phyloP scores from a whole-genome alignment of 2,113 vertebrate species.

The Deroptyus accipitrinus region DNA sequence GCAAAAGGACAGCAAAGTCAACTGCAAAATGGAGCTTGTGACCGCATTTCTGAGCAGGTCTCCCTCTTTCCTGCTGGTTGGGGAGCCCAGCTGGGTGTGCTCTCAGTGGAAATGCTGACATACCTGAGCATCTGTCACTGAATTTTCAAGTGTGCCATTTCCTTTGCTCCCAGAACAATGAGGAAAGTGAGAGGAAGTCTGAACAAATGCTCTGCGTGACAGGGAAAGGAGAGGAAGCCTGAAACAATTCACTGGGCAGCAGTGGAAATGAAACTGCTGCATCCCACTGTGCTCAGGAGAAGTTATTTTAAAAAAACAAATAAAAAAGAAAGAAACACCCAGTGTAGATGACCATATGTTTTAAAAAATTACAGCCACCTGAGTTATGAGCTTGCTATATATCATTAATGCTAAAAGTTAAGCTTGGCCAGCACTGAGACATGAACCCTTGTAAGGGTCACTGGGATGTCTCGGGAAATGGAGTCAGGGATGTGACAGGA shows the following conservation, averaged over 20 bases:
- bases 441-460: not conserved
- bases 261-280: conserved; percentile 8
- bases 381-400: not conserved
- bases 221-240: conserved; percentile 36
- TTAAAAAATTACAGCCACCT: not conserved
- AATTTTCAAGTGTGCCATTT: conserved; percentile 15
- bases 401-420: not conserved
- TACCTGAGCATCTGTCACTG: conserved; percentile 1
- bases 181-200: conserved; percentile 64
- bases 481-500: not conserved
- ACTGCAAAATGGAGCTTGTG: not conserved
- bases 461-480: not conserved
- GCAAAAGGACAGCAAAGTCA: not conserved
- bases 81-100: not conserved
- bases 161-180: conserved; percentile 68
- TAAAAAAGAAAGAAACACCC: not conserved
- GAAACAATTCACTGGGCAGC: conserved; percentile 33
- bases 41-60: not conserved
- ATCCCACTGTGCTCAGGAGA: not conserved
- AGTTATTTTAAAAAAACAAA: not conserved
- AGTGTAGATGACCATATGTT: not conserved
- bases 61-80: not conserved
- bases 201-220: conserved; percentile 30
- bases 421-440: not conserved
- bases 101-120: conserved; percentile 28